Evolutionary conservation across 2,888 invertebrate species (phyloP).

Genomic region (Agrochola macilenta): DNA sequence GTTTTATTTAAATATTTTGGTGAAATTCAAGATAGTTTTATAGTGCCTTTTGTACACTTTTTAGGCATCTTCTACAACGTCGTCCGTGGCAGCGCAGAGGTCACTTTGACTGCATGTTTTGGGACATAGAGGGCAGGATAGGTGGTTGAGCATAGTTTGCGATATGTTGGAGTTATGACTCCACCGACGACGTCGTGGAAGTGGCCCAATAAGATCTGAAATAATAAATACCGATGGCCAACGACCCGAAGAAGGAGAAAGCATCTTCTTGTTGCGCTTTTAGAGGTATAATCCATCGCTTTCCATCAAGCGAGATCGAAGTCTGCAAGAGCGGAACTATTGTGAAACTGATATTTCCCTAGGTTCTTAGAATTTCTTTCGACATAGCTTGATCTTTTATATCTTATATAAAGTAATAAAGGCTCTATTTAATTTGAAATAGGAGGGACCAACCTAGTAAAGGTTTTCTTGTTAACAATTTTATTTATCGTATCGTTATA

Average conservation of each 20-base stretch:
- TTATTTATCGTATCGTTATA: not conserved
- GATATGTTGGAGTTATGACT: no score
- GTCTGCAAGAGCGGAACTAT: not conserved
- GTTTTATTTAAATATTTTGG: slow-evolving; percentile 4
- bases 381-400: not conserved
- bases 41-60: not conserved
- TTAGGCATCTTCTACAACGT: not conserved
- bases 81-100: not conserved
- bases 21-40: not conserved
- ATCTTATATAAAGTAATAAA: not conserved
- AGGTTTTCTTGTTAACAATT: slow-evolving; percentile 1
- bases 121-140: not conserved
- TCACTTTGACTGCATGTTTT: not conserved
- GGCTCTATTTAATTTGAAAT: slow-evolving; percentile 6
- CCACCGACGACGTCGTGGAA: not conserved
- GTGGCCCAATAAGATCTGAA: not conserved
- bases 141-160: not conserved
- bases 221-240: not conserved
- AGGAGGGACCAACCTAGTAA: not conserved
- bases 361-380: not conserved
- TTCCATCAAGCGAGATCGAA: not conserved
- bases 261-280: not conserved
- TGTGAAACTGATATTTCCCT: not conserved
- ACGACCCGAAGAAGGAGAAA: not conserved
- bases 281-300: not conserved